A percentile compares a stretch with the other conserved stretches of the same genome.
Evolutionary conservation across 2,797 vertebrate genomes (phyloP).

Genomic region (Rallus crepitans): DNA sequence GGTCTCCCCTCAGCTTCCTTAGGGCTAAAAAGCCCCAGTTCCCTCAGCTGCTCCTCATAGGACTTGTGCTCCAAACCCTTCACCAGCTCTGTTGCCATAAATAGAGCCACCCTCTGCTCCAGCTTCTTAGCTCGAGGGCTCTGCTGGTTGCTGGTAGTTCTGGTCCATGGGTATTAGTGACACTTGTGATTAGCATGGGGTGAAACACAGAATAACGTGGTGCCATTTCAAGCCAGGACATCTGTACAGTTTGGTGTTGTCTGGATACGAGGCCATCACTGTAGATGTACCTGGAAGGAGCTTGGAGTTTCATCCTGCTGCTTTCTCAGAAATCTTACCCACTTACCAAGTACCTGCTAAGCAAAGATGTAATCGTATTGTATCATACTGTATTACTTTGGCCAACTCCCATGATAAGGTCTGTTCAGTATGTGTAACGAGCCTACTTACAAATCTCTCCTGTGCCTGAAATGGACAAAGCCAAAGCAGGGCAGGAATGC

Average conservation of each 20-base stretch:
- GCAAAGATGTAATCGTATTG: not conserved
- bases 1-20: no score
- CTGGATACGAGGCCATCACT: not conserved
- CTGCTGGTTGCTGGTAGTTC: not conserved
- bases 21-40: no score
- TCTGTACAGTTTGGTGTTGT: not conserved
- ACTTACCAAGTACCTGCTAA: not conserved
- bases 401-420: not conserved
- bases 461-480: not conserved
- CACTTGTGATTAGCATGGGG: not conserved
- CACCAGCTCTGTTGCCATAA: no score
- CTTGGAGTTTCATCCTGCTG: not conserved
- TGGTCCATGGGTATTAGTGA: not conserved
- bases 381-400: not conserved
- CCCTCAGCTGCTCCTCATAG: no score
- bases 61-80: no score
- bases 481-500: not conserved
- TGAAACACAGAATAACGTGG: not conserved
- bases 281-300: not conserved
- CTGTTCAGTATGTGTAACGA: not conserved
- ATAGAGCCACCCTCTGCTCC: not conserved
- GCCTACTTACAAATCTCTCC: not conserved
- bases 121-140: rapidly evolving
- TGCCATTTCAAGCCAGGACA: not conserved
- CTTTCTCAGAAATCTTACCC: not conserved